phyloP scores from a whole-genome alignment of 2,113 vertebrate species.

The Pseudorectes ferrugineus region DNA sequence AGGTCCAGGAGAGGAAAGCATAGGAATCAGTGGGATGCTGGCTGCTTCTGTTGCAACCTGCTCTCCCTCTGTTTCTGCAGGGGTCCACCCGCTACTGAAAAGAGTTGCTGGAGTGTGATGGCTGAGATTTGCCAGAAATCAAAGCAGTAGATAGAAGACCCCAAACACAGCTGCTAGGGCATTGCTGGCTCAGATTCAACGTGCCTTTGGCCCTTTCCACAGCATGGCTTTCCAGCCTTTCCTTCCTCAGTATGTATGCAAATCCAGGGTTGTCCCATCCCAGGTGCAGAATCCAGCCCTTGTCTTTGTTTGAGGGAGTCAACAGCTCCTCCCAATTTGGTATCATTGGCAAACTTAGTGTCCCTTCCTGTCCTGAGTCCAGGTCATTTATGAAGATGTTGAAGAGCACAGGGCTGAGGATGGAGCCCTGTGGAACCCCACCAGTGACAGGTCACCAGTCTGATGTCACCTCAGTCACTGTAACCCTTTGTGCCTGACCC shows the following conservation, averaged over 20 bases:
- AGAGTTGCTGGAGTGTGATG: not conserved
- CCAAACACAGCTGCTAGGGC: not conserved
- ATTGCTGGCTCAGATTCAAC: not conserved
- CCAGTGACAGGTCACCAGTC: not conserved
- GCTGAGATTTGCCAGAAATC: not conserved
- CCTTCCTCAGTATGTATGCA: not conserved
- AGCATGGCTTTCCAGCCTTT: not conserved
- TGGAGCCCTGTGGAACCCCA: not conserved
- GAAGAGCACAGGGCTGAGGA: not conserved
- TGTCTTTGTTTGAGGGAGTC: not conserved
- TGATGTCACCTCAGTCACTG: not conserved
- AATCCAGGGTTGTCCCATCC: not conserved
- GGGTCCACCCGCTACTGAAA: not conserved
- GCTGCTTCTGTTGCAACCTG: not conserved
- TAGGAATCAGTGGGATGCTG: not conserved
- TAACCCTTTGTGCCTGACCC: rapidly evolving
- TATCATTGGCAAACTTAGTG: not conserved
- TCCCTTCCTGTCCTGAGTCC: no score
- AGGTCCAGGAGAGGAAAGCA: not conserved
- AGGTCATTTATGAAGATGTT: not conserved
- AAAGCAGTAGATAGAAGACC: not conserved
- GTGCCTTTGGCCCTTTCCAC: not conserved
- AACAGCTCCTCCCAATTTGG: not conserved
- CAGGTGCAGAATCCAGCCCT: not conserved
- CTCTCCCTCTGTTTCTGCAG: not conserved